phyloP scores from a whole-genome alignment of 2,888 invertebrate species.

The Limnephilus rhombicus region DNA sequence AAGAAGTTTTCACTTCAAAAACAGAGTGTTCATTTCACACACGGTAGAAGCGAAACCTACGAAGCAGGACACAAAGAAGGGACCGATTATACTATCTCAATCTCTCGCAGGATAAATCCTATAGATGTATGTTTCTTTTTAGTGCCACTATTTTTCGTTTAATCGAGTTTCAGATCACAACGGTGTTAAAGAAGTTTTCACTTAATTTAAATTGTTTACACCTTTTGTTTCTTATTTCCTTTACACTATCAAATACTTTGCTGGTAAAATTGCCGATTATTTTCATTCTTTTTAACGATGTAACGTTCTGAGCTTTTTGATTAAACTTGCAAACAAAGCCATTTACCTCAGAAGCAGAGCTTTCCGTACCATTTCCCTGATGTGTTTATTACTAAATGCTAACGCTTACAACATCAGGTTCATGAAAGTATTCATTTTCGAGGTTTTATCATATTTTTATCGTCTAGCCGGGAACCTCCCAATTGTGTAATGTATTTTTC shows the following conservation, averaged over 20 bases:
- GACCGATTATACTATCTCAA: too few relatives aligned
- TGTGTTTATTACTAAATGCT: background rate
- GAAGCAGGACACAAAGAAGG: too few relatives aligned
- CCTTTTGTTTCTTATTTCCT: background rate
- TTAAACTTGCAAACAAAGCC: background rate
- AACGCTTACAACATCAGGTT: background rate
- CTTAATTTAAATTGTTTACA: too few relatives aligned
- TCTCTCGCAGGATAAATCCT: too few relatives aligned
- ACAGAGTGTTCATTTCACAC: too few relatives aligned
- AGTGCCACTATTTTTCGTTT: too few relatives aligned
- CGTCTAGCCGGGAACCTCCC: background rate
- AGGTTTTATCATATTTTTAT: background rate
- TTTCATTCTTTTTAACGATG: background rate
- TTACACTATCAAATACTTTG: background rate
- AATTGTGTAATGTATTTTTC: background rate
- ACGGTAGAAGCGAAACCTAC: too few relatives aligned
- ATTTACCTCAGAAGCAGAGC: constrained; percentile 1
- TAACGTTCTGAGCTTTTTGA: background rate
- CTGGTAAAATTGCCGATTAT: background rate
- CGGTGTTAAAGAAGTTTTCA: too few relatives aligned
- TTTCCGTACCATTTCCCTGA: background rate
- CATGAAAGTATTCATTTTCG: background rate
- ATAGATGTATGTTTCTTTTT: too few relatives aligned
- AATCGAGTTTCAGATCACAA: too few relatives aligned
- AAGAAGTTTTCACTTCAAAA: too few relatives aligned